Base-by-base conservation (phyloP, 2,888 invertebrate species). In the Eueremaeus valkanovi region DNA sequence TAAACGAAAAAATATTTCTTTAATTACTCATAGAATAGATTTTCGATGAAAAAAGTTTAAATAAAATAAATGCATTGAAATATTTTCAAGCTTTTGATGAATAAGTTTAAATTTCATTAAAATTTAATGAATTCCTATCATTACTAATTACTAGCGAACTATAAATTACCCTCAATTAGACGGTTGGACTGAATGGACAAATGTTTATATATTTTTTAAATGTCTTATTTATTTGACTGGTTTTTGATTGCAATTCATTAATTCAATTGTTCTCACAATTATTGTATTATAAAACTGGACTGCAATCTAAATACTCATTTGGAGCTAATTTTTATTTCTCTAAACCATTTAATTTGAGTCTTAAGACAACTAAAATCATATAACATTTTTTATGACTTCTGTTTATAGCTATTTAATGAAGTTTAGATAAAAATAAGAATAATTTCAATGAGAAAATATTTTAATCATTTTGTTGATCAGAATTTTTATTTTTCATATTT, bases 221-320 rank as follows among this genome's bases (percentile, higher is more conserved):
- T 55, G 55, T 55, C 55, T 55, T 11, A 9, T 13, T 55, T 55
- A 27, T 27, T 24, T 5, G 2, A 27, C 21, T 18, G n/a, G 9
- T 27, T 27, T 27, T 55, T 6, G 27, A 55, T 27, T 16, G 6
- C 27, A 24, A 55, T 55, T 55, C 3, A 9, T 55, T 55, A 27
- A 55, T n/a, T 27, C 55, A 55, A 55, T 55, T 24, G 24, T 55
- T 55, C 55, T 55, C 55, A 55, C 55, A 55, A 55, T 55, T 27
- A 55, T 11, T 27, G 8, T 24, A 27, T 55, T 55, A 27, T 21
- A 51, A 51, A 45, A n/a, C n/a, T n/a, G n/a, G n/a, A n/a, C n/a
- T n/a, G n/a, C n/a, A n/a, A n/a, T n/a, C n/a, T n/a, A n/a, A n/a
- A n/a, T n/a, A n/a, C n/a, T n/a, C n/a, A n/a, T n/a, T n/a, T n/a